These are phyloP conservation scores for Sebastiscus tertius DNA, from an alignment of 2,797 vertebrate genomes.

Conservation along the genomic window DNA sequence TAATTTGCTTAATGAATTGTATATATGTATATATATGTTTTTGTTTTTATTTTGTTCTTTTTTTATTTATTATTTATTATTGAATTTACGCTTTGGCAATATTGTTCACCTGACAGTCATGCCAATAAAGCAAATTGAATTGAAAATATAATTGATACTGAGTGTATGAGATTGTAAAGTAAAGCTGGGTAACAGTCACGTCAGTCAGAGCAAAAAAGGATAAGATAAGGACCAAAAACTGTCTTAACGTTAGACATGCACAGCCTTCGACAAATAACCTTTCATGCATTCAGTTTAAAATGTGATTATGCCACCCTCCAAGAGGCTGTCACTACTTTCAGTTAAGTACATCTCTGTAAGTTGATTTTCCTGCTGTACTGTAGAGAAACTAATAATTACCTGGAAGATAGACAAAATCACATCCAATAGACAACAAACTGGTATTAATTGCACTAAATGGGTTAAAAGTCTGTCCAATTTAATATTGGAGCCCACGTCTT, in stretches of 20 bases:
- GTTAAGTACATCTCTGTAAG: not conserved
- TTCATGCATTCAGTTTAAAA: not conserved
- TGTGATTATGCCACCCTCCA: not conserved
- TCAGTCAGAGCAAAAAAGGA: not conserved
- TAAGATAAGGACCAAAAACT: not conserved
- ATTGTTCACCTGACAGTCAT: no score
- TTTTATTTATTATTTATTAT: no score
- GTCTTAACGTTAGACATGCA: not conserved
- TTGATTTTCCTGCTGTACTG: not conserved
- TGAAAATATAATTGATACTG: not conserved
- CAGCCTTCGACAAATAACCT: not conserved
- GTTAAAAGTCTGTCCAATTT: not conserved
- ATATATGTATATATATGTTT: no score
- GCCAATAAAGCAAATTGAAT: no score
- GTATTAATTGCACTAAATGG: not conserved
- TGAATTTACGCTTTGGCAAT: no score
- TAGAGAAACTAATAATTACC: not conserved
- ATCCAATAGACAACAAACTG: not conserved
- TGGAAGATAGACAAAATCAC: not conserved
- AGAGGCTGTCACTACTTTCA: not conserved
- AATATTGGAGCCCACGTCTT: conserved; percentile 75
- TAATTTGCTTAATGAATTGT: no score
- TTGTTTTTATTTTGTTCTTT: no score
- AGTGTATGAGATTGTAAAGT: not conserved
- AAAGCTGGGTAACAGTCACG: not conserved